Evolutionary conservation across 2,797 vertebrate genomes (phyloP), one percentile per base, ranked within the genome.

Genomic region (Macrochelys suwanniensis): DNA sequence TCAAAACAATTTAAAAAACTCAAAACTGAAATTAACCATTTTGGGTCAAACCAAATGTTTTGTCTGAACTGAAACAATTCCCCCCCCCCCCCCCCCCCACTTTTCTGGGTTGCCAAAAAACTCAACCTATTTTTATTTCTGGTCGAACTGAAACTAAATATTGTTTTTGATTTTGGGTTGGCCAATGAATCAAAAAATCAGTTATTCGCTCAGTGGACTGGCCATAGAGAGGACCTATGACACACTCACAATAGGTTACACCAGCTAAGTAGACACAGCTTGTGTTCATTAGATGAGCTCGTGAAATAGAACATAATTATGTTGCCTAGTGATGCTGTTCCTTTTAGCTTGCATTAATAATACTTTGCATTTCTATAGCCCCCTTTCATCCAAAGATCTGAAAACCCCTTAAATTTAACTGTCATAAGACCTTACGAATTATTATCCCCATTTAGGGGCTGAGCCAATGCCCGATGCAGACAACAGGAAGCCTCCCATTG

Each of bases 191-290:
- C 9, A 37, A 68, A 68, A 37, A 68, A 21, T 68, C 17, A 9
- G 17, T 37, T 37, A 37, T n/a, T 68, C 3, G 31, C 10, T 0
- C 45, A 1, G 1, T 23, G 0, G 0, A 5, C 6, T 15, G 77
- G 74, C 5, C 16, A 59, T 65, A 78, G 5, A 37, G 33, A 33
- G 33, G 50, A 53, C 51, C 78, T 37, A 11, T n/a, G 33, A 33
- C 8, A 10, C 28, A 16, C 28, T 31, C 26, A 33, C 76, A 50
- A 19, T 10, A 15, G 31, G 47, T 49, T 11, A 33, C 15, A 49
- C 17, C 6, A 78, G 47, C 28, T 17, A 7, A 19, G 28, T 47
- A 50, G 16, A 10, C 25, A 25, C 26, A 21, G 7, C 16, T 47
- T 50, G 15, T 16, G 47, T 33, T 16, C 28, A 33, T 17, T 50